A percentile compares a stretch with the other conserved stretches of the same genome.
Conservation (phyloP, 1,140 invertebrate species). For the Octopus sinensis region DNA sequence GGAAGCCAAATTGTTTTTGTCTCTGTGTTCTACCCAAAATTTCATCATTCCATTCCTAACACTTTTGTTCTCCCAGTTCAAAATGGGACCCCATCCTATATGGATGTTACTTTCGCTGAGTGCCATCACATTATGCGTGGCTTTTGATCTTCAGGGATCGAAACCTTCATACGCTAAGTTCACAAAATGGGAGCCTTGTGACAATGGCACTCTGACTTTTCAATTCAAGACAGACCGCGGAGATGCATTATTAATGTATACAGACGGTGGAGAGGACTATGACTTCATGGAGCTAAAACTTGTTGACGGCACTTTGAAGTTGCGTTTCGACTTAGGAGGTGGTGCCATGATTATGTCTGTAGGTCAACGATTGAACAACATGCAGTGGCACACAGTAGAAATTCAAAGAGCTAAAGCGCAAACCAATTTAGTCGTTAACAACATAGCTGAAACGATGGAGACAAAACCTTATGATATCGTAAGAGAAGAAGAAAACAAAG, state of each 20-base stretch:
- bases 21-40: background rate
- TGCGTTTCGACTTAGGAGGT: conserved; percentile 65
- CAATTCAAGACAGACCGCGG: conserved; percentile 83
- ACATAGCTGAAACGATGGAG: conserved; percentile 20
- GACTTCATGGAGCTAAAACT: conserved; percentile 95
- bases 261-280: conserved; percentile 85
- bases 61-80: background rate
- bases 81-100: conserved; percentile 12
- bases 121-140: conserved; percentile 12
- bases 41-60: conserved; percentile 9
- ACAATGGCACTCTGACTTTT: conserved; percentile 82
- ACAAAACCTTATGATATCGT: conserved; percentile 29
- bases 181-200: conserved; percentile 85
- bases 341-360: conserved; percentile 75
- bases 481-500: conserved; percentile 54
- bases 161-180: conserved; percentile 85
- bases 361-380: conserved; percentile 52
- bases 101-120: conserved; percentile 9
- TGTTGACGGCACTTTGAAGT: conserved; percentile 82
- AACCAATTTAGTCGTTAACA: conserved; percentile 54
- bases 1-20: conserved; percentile 7
- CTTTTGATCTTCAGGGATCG: conserved; percentile 69
- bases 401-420: conserved; percentile 34
- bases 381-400: conserved; percentile 42
- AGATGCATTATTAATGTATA: conserved; percentile 88